These are phyloP conservation scores for Zoanthus gigantus DNA, from an alignment of 92 coral and sea anemone genomes.

Conservation along the genomic window DNA sequence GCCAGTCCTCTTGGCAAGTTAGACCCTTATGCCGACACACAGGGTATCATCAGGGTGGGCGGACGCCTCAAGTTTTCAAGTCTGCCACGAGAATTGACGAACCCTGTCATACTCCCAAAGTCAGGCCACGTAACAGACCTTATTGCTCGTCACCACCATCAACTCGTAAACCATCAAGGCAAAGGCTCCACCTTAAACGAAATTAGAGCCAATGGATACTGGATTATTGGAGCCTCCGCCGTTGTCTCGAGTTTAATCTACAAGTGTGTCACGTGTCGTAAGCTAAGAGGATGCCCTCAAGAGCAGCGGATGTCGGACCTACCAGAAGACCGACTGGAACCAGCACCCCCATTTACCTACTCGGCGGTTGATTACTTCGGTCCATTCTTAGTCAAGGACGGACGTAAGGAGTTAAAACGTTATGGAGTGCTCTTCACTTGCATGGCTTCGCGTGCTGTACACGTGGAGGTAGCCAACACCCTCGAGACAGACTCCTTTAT, in stretches of 20 bases:
- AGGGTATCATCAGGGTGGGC: not conserved
- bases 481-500: slow-evolving; percentile 19
- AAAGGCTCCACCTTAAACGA: slow-evolving; percentile 11
- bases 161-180: slow-evolving; percentile 11
- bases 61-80: slow-evolving; percentile 3
- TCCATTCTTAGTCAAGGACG: slow-evolving; percentile 4
- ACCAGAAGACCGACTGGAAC: slow-evolving; percentile 16
- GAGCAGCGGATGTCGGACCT: slow-evolving; percentile 21
- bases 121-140: slow-evolving; percentile 18
- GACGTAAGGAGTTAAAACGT: not conserved
- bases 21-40: not conserved
- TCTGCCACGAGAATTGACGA: slow-evolving; percentile 5
- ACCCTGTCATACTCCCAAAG: not conserved
- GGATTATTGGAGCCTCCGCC: slow-evolving; percentile 17
- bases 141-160: not conserved
- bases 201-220: slow-evolving; percentile 24
- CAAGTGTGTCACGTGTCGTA: not conserved
- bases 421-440: not conserved
- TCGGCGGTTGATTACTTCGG: slow-evolving; percentile 19
- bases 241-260: not conserved
- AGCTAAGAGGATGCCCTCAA: not conserved
- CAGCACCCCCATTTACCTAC: slow-evolving; percentile 17
- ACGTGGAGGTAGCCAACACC: not conserved
- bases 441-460: not conserved
- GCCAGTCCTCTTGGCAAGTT: not conserved